Evolutionary conservation across 2,888 invertebrate species (phyloP).

Genomic region (Embidobia sp.): DNA sequence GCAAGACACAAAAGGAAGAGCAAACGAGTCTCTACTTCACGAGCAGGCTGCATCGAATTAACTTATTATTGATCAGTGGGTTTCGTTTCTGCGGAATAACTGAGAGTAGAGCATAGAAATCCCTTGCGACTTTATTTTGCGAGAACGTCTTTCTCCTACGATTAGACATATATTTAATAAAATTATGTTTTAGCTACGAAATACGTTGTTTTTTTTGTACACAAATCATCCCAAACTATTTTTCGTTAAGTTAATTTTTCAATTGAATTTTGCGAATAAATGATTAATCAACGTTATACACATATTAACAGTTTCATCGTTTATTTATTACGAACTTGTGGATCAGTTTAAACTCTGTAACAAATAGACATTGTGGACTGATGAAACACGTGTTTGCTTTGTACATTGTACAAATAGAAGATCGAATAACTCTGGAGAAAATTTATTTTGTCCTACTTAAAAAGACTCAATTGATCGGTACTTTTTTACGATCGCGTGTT

Average conservation of each 20-base stretch:
- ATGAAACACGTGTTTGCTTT: too few relatives aligned
- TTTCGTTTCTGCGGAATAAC: constrained; percentile 46
- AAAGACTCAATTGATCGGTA: too few relatives aligned
- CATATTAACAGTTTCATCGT: too few relatives aligned
- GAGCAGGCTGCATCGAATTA: constrained; percentile 20
- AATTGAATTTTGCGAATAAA: too few relatives aligned
- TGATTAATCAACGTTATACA: too few relatives aligned
- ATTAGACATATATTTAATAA: constrained; percentile 63
- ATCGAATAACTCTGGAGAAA: too few relatives aligned
- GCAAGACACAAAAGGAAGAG: constrained; percentile 2
- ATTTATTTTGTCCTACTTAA: too few relatives aligned
- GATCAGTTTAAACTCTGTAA: too few relatives aligned
- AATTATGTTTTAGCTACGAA: constrained; percentile 63
- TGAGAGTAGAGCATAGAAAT: constrained; percentile 51
- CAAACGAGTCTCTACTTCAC: constrained; percentile 5
- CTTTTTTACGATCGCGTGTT: constrained; percentile 1
- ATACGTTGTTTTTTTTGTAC: not conserved
- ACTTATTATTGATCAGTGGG: constrained; percentile 42
- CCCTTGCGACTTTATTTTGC: constrained; percentile 54
- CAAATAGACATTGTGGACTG: too few relatives aligned
- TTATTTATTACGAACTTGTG: too few relatives aligned
- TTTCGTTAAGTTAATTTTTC: not conserved
- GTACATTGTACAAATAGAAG: too few relatives aligned
- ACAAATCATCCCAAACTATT: not conserved
- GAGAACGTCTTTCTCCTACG: constrained; percentile 58